Conservation (phyloP, 2,888 invertebrate species). For the Drosophila formosana region DNA sequence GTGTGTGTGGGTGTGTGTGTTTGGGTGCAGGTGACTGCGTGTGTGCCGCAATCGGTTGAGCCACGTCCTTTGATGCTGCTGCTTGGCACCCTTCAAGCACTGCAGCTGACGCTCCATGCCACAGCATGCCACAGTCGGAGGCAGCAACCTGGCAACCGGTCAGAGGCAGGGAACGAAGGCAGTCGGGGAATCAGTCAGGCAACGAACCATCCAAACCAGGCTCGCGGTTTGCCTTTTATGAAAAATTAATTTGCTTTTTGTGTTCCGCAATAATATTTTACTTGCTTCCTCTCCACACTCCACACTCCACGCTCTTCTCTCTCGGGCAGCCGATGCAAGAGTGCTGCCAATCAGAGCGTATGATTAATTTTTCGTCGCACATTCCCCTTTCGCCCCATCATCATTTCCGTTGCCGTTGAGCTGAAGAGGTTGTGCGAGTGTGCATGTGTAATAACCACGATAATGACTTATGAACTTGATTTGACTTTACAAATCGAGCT, state of each 20-base stretch:
- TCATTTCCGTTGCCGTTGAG: constrained; percentile 7
- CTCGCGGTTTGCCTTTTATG: constrained; percentile 76
- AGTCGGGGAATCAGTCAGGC: not conserved
- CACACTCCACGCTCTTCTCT: not conserved
- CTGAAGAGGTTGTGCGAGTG: constrained; percentile 27
- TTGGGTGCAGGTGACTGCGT: constrained; percentile 37
- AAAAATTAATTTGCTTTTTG: constrained; percentile 79
- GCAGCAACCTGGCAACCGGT: not conserved
- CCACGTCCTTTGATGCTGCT: constrained; percentile 22
- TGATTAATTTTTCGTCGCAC: constrained; percentile 77
- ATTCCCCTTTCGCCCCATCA: constrained; percentile 1
- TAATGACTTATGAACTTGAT: constrained; percentile 13
- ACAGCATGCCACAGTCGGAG: constrained; percentile 4
- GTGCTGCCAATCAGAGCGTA: constrained; percentile 79
- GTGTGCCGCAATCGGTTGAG: constrained; percentile 38
- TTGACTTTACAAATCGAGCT: not conserved
- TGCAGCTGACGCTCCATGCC: constrained; percentile 16
- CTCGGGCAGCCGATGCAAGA: constrained; percentile 18
- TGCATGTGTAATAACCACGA: constrained; percentile 15
- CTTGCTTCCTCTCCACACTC: constrained; percentile 8
- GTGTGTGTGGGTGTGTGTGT: constrained; percentile 6
- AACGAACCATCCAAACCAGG: constrained; percentile 22
- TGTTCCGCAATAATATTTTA: constrained; percentile 75
- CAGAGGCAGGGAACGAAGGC: not conserved
- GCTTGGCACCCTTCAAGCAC: constrained; percentile 17